Conservation (phyloP, 2,797 vertebrate genomes). For the Lithobates sylvaticus region DNA sequence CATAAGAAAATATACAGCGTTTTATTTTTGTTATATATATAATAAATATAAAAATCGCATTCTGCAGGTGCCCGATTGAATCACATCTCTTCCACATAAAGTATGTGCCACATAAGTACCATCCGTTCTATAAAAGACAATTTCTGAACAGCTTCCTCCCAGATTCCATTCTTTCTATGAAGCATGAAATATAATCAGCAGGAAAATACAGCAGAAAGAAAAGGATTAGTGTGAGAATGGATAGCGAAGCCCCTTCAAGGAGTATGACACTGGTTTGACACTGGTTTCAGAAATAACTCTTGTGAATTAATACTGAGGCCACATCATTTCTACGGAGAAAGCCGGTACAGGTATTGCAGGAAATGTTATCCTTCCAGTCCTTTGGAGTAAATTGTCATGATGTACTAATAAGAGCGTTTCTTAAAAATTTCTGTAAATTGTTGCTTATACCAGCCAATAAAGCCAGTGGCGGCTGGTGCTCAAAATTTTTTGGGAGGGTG, state of each 20-base stretch:
- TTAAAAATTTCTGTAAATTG: no score
- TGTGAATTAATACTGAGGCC: background rate
- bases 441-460: no score
- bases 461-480: no score
- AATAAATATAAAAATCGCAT: no score
- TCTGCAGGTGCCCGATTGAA: background rate
- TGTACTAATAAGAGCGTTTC: no score
- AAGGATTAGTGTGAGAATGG: conserved; percentile 13
- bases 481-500: no score
- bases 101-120: no score
- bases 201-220: background rate
- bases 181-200: conserved; percentile 33
- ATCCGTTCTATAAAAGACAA: background rate
- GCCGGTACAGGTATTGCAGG: background rate
- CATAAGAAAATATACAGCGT: background rate
- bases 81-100: background rate
- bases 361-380: no score
- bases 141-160: background rate
- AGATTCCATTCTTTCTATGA: conserved; percentile 17
- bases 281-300: background rate
- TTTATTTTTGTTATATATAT: no score
- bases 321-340: background rate
- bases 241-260: background rate
- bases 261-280: background rate
- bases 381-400: no score